Base-by-base conservation (phyloP, 2,797 vertebrate species). In the Sebastes paucispinis region DNA sequence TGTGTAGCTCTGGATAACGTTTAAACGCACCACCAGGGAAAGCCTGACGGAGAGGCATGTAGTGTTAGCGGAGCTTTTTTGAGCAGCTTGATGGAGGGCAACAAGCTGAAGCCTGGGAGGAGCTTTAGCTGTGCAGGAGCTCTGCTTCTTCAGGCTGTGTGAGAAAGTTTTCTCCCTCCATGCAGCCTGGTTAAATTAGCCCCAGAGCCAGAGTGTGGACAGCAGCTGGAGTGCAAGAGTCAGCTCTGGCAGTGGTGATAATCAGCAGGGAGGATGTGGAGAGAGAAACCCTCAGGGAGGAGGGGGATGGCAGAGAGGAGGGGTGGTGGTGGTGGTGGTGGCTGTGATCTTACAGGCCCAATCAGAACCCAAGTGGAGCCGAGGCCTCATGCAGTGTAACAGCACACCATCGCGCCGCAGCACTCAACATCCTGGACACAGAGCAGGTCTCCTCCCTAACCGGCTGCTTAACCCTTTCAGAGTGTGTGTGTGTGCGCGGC, bases 211-310 rank as follows among this genome's bases (percentile, higher is more conserved):
- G 82, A 91, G 91, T 92, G 91, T 93, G 93, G 93, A 94, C 94
- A 92, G 93, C 93, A 95, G 93, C 94, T 94, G 94, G 93, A 94
- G 93, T 86, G 93, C 91, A 93, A 91, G 93, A 94, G 91, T 93
- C 91, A 89, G 91, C 88, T 90, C 93, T 92, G 92, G 91, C 91
- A 90, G 91, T 87, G 90, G 90, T 94, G 94, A 94, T 94, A 94
- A 95, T 95, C 95, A 95, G 88, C 91, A 92, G 92, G 94, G 93
- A 95, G 93, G 93, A 95, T 94, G 93, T 95, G 86, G 93, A 91
- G 90, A 93, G 91, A 93, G 90, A 90, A 89, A 88, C 90, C 92
- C 94, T 89, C 77, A 73, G 91, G 91, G 91, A 85, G 87, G 85
- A 79, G 85, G 82, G 24, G 32, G 29, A 20, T 63, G 79, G 86